These are phyloP conservation scores for Helicoverpa armigera DNA, from an alignment of 1,140 invertebrate genomes.

Conservation along the genomic window DNA sequence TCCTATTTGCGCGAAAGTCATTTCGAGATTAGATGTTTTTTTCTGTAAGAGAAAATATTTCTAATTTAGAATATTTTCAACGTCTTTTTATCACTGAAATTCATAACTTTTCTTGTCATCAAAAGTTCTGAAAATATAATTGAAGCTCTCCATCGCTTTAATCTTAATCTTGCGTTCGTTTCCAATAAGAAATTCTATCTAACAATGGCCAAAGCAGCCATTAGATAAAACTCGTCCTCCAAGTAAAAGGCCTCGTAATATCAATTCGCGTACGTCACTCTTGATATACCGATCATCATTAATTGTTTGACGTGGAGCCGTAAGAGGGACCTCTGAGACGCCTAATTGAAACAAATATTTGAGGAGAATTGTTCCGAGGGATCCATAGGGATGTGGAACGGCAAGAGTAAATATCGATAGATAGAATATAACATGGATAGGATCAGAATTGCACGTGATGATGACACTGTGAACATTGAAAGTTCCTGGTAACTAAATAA, in stretches of 20 bases:
- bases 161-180: not conserved
- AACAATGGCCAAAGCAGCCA: slow-evolving; percentile 10
- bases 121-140: too few species aligned
- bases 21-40: not conserved
- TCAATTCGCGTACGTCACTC: slow-evolving; percentile 62
- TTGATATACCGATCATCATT: slow-evolving; percentile 71
- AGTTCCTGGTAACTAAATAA: too few species aligned
- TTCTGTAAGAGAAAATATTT: not conserved
- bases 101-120: too few species aligned
- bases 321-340: slow-evolving; percentile 63
- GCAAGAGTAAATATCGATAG: slow-evolving; percentile 33
- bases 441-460: not conserved
- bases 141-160: too few species aligned
- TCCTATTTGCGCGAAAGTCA: not conserved
- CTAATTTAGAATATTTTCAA: not conserved
- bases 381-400: slow-evolving; percentile 1
- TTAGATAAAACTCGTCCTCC: slow-evolving; percentile 7
- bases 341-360: slow-evolving; percentile 84
- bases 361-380: slow-evolving; percentile 63
- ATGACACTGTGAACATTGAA: not conserved
- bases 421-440: not conserved
- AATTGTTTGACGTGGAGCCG: slow-evolving; percentile 68
- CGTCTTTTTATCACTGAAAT: not conserved
- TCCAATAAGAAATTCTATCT: not conserved
- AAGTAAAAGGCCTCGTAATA: slow-evolving; percentile 37